A percentile compares a stretch with the other conserved stretches of the same genome.
These are phyloP conservation scores for Trachythela sp. DNA, from an alignment of 64 coral and sea anemone species.

Conservation along the genomic window DNA sequence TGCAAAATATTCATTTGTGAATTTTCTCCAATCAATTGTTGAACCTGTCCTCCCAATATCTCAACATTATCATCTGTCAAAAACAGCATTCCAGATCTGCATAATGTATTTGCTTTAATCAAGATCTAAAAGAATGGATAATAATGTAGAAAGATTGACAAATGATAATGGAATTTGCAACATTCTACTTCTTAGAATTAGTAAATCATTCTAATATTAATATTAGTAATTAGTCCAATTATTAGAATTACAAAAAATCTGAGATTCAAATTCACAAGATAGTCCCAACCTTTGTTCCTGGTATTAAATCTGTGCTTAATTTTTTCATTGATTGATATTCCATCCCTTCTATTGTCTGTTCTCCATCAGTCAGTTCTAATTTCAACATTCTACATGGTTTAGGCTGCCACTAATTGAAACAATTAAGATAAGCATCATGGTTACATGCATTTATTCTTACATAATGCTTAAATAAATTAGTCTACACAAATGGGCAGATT, in stretches of 20 bases:
- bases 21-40: slow-evolving; percentile 56
- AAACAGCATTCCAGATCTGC: slow-evolving; percentile 44
- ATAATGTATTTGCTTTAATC: neutral
- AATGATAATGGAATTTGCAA: neutral
- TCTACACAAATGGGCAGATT: too few species aligned
- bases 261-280: too few species aligned
- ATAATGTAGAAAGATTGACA: neutral
- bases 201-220: too few species aligned
- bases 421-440: too few species aligned
- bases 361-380: slow-evolving; percentile 72
- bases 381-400: slow-evolving; percentile 76
- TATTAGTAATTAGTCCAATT: too few species aligned
- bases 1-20: slow-evolving; percentile 75
- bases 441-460: too few species aligned
- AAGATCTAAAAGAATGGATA: neutral
- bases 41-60: slow-evolving; percentile 63
- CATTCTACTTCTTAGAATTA: neutral
- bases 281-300: slow-evolving; percentile 72
- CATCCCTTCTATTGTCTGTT: slow-evolving; percentile 69
- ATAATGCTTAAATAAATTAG: too few species aligned
- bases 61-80: slow-evolving; percentile 35
- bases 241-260: too few species aligned
- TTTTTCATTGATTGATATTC: slow-evolving; percentile 64
- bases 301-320: slow-evolving; percentile 50
- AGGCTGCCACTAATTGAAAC: slow-evolving; percentile 46